phyloP scores from a whole-genome alignment of 2,888 invertebrate species.

The Dichetophora obliterata region DNA sequence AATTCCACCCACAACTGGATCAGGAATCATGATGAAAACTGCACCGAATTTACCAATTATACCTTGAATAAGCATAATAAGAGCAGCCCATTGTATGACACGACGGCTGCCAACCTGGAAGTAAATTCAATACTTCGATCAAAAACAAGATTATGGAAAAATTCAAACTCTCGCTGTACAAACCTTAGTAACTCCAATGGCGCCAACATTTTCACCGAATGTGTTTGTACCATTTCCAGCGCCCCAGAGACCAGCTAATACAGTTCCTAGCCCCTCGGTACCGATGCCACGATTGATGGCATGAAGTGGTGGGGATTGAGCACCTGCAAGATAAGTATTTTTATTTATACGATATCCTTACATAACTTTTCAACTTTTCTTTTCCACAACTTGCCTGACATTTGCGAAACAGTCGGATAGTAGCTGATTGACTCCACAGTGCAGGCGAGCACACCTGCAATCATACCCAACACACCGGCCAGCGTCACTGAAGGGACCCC shows the following conservation, averaged over 20 bases:
- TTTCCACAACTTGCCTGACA: slow-evolving; percentile 74
- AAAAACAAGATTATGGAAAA: not conserved
- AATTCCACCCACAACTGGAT: slow-evolving; percentile 84
- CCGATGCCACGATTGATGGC: slow-evolving; percentile 90
- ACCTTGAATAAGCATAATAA: slow-evolving; percentile 81
- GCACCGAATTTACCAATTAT: slow-evolving; percentile 84
- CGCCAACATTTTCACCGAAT: slow-evolving; percentile 91
- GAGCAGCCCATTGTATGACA: slow-evolving; percentile 82
- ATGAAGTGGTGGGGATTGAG: slow-evolving; percentile 86
- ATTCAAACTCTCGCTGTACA: not conserved
- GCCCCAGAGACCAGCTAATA: slow-evolving; percentile 88
- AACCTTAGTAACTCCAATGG: slow-evolving; percentile 88
- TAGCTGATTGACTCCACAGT: slow-evolving; percentile 89
- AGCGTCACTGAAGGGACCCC: slow-evolving; percentile 80
- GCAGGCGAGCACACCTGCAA: slow-evolving; percentile 83
- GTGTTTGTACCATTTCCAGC: slow-evolving; percentile 89
- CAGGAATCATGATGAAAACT: slow-evolving; percentile 84
- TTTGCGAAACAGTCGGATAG: slow-evolving; percentile 90
- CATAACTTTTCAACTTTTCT: not conserved
- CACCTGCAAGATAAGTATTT: slow-evolving; percentile 76
- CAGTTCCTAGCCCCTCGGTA: slow-evolving; percentile 86
- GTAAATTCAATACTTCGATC: not conserved
- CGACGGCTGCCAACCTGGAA: slow-evolving; percentile 81
- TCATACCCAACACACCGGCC: slow-evolving; percentile 80
- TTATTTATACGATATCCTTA: not conserved